phyloP scores from a whole-genome alignment of 64 coral and sea anemone species.

The Montipora cactus region DNA sequence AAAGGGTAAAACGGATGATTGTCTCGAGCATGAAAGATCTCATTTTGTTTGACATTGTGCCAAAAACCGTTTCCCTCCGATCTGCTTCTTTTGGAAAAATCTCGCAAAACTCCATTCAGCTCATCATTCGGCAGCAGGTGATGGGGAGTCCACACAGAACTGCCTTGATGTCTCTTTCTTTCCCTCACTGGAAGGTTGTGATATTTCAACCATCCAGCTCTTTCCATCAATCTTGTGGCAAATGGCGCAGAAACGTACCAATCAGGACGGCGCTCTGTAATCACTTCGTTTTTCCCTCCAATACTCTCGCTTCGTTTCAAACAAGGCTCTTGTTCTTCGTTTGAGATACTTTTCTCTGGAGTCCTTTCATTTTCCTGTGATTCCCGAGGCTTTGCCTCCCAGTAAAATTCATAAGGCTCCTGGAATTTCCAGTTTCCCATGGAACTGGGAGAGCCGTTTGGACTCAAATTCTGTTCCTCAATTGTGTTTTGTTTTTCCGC shows the following conservation, averaged over 20 bases:
- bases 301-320: background rate
- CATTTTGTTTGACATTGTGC: background rate
- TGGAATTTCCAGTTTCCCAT: background rate
- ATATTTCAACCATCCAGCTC: background rate
- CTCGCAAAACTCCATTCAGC: background rate
- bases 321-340: background rate
- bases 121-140: background rate
- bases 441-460: background rate
- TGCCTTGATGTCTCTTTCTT: background rate
- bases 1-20: background rate
- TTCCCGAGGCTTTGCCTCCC: background rate
- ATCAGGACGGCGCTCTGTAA: background rate
- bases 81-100: background rate
- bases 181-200: background rate
- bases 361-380: background rate
- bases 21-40: background rate
- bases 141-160: constrained; percentile 19
- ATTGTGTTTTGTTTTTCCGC: background rate
- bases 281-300: background rate
- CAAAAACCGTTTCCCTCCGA: background rate
- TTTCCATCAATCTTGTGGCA: background rate
- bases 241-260: background rate
- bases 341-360: background rate
- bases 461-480: background rate
- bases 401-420: background rate